These are phyloP conservation scores for Rhynchophorus ferrugineus DNA, from an alignment of 1,140 invertebrate species.

Conservation along the genomic window DNA sequence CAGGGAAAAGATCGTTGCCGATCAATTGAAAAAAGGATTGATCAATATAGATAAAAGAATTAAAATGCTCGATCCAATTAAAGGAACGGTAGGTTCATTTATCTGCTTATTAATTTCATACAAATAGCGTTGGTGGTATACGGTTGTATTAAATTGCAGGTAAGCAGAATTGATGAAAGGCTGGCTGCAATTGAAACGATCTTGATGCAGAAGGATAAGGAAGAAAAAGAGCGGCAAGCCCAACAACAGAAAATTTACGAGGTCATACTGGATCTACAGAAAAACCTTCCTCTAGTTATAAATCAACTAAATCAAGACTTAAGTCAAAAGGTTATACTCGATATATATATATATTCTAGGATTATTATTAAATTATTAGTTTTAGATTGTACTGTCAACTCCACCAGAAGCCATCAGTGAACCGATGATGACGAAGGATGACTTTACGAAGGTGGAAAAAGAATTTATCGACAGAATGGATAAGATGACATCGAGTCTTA, in stretches of 20 bases:
- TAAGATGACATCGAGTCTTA: slow-evolving; percentile 47
- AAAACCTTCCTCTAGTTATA: slow-evolving; percentile 49
- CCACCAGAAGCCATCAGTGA: slow-evolving; percentile 26
- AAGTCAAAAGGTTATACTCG: slow-evolving; percentile 28
- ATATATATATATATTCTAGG: too few species aligned
- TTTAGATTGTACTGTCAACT: slow-evolving; percentile 16
- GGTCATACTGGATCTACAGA: slow-evolving; percentile 56
- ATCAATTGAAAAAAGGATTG: slow-evolving; percentile 68
- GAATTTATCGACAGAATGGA: slow-evolving; percentile 50
- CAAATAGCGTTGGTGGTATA: too few species aligned
- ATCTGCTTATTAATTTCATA: too few species aligned
- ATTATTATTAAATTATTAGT: too few species aligned
- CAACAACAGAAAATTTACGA: slow-evolving; percentile 63
- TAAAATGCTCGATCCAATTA: slow-evolving; percentile 58
- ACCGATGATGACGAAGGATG: slow-evolving; percentile 32
- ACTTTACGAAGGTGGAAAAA: slow-evolving; percentile 45
- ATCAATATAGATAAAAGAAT: slow-evolving; percentile 61
- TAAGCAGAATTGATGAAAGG: slow-evolving; percentile 58
- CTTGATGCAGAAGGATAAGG: slow-evolving; percentile 58
- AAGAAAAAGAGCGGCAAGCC: slow-evolving; percentile 54
- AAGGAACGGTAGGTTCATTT: slow-evolving; percentile 41
- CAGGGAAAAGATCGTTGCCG: slow-evolving; percentile 68
- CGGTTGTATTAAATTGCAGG: too few species aligned
- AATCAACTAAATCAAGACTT: slow-evolving; percentile 34
- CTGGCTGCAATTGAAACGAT: slow-evolving; percentile 62